Percentiles rank a stretch among this genome's conserved stretches.
phyloP scores from a whole-genome alignment of 2,113 vertebrate genomes.

The Pelmatolapia mariae region DNA sequence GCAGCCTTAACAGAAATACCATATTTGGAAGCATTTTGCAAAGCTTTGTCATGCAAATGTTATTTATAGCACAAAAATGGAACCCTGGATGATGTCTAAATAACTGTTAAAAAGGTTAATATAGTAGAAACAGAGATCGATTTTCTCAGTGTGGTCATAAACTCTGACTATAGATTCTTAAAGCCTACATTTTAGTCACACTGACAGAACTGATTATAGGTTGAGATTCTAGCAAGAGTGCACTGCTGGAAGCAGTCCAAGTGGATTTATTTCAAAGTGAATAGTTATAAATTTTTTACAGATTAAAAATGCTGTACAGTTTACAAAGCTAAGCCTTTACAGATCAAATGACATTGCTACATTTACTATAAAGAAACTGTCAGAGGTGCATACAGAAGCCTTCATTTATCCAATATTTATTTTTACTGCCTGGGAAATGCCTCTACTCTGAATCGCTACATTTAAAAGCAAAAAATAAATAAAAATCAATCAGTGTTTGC shows the following conservation, averaged over 20 bases:
- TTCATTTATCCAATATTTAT: not conserved
- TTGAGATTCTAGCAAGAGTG: not conserved
- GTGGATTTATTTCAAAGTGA: not conserved
- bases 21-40: not conserved
- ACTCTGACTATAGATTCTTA: not conserved
- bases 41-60: not conserved
- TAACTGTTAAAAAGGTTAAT: not conserved
- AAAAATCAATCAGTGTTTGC: not conserved
- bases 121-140: not conserved
- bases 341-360: not conserved
- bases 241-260: not conserved
- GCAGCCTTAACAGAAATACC: not conserved
- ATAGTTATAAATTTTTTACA: not conserved
- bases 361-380: not conserved
- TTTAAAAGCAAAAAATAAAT: not conserved
- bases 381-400: not conserved
- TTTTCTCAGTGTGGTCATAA: not conserved
- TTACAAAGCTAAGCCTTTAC: not conserved
- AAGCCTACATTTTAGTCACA: not conserved
- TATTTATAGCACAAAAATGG: not conserved
- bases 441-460: not conserved
- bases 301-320: not conserved
- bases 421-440: not conserved
- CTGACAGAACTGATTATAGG: not conserved
- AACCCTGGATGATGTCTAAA: not conserved